Conservation (phyloP, 2,797 vertebrate species). For the Lepilemur septentrionalis region DNA sequence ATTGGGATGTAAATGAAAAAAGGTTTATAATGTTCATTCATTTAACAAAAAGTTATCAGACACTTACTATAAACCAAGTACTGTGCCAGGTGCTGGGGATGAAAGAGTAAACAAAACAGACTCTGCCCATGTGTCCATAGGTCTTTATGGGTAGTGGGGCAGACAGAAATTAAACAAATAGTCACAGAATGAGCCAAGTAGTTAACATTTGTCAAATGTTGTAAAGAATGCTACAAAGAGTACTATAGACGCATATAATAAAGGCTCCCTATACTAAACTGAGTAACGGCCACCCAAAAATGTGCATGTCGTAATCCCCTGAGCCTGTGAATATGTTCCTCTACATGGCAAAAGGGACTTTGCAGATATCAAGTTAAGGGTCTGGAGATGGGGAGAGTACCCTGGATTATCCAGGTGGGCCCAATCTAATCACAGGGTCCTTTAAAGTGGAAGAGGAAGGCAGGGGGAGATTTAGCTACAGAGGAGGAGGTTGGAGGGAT, state of each 20-base stretch:
- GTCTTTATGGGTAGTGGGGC: not conserved
- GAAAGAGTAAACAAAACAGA: not conserved
- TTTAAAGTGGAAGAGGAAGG: not conserved
- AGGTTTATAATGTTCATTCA: not conserved
- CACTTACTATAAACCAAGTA: not conserved
- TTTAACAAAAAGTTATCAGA: not conserved
- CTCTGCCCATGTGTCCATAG: not conserved
- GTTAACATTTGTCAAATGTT: slow-evolving; percentile 24
- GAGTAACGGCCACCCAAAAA: not conserved
- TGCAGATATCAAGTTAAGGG: not conserved
- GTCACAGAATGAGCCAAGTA: not conserved
- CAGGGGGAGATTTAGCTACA: not conserved
- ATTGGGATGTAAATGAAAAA: not conserved
- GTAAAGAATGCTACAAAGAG: not conserved
- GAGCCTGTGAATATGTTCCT: not conserved
- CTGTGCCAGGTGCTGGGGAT: not conserved
- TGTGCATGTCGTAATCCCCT: not conserved
- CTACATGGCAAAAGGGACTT: not conserved
- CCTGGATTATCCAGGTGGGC: not conserved
- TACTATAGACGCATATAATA: not conserved
- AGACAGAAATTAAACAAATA: not conserved
- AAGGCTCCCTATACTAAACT: not conserved
- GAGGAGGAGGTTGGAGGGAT: not conserved
- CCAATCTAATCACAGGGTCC: not conserved
- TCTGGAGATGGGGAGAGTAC: not conserved